Evolutionary conservation across 2,113 vertebrate genomes (phyloP).

Genomic region (Rhombomys opimus): DNA sequence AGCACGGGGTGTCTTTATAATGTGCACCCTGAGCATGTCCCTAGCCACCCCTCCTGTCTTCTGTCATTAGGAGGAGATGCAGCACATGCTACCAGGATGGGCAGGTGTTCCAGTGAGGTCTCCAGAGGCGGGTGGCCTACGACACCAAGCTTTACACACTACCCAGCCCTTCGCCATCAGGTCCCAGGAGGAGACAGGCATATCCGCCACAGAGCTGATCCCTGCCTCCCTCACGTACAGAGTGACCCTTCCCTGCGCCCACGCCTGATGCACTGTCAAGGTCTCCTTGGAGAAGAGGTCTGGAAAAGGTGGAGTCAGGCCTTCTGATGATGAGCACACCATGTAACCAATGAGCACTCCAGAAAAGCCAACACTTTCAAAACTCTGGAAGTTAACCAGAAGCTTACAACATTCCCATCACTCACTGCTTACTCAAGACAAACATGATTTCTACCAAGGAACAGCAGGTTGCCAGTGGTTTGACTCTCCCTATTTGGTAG

Average conservation of each 20-base stretch:
- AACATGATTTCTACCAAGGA: not conserved
- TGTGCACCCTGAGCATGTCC: not conserved
- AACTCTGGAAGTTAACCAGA: not conserved
- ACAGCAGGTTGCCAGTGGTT: not conserved
- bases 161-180: not conserved
- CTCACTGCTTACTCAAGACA: not conserved
- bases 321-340: not conserved
- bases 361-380: not conserved
- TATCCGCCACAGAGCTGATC: accelerated
- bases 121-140: not conserved
- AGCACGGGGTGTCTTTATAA: not conserved
- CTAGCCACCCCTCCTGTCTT: not conserved
- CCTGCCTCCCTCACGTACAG: not conserved
- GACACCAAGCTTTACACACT: not conserved
- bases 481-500: not conserved
- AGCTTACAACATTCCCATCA: not conserved
- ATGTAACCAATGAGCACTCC: not conserved
- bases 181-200: not conserved
- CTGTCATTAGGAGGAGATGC: not conserved
- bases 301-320: not conserved
- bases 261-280: not conserved
- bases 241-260: not conserved
- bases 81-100: accelerated
- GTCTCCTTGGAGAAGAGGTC: not conserved
- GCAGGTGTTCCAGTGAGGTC: accelerated